Percentiles rank a stretch among this genome's conserved stretches.
phyloP scores from a whole-genome alignment of 2,113 vertebrate genomes.

The Aldabrachelys gigantea region DNA sequence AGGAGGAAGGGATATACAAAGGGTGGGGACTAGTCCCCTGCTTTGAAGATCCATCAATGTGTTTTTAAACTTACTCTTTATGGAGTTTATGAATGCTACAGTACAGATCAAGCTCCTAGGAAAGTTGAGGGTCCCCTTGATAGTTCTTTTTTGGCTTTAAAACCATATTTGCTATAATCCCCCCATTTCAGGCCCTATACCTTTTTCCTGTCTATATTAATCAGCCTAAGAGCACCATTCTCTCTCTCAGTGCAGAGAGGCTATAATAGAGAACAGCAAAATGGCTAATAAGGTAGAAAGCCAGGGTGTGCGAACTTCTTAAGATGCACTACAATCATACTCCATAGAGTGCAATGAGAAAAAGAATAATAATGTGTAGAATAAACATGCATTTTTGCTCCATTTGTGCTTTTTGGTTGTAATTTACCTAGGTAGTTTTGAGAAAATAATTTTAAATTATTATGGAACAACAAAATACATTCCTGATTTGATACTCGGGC shows the following conservation, averaged over 20 bases:
- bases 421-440: neutral
- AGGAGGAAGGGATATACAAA: neutral
- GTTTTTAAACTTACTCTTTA: neutral
- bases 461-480: constrained; percentile 24
- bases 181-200: neutral
- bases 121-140: neutral
- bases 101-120: neutral
- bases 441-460: constrained; percentile 25
- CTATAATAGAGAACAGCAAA: neutral
- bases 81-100: neutral
- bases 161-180: neutral
- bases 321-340: neutral
- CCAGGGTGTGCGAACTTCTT: neutral
- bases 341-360: neutral
- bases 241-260: neutral
- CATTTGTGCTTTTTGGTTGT: neutral
- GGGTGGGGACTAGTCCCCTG: neutral
- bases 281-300: neutral
- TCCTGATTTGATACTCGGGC: neutral
- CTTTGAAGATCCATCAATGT: neutral
- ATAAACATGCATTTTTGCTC: neutral
- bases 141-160: neutral
- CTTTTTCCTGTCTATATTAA: neutral
- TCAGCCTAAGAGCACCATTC: neutral
- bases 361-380: neutral